Percentiles rank a stretch among this genome's conserved stretches.
Evolutionary conservation across 1,140 invertebrate genomes (phyloP).

Genomic region (Drosophila simulans): DNA sequence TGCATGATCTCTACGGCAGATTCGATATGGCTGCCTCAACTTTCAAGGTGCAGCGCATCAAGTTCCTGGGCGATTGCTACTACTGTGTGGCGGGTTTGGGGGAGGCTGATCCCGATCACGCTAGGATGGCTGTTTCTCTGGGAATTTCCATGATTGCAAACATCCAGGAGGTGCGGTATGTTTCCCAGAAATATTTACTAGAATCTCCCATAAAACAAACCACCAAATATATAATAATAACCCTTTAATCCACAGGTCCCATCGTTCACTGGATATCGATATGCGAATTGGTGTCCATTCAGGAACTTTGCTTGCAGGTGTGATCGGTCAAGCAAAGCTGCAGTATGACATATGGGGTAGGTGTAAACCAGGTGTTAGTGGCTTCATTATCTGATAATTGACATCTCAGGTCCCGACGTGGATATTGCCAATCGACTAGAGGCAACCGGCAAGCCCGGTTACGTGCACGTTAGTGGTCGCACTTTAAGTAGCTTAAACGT

Average conservation of each 20-base stretch:
- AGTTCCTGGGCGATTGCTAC: slow-evolving; percentile 97
- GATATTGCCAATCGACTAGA: slow-evolving; percentile 98
- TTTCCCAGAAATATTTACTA: background rate
- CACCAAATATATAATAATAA: too few relatives aligned
- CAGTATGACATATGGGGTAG: slow-evolving; percentile 98
- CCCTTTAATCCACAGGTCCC: slow-evolving; percentile 85
- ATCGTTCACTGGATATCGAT: slow-evolving; percentile 92
- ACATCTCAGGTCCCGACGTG: slow-evolving; percentile 88
- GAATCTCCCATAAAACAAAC: background rate
- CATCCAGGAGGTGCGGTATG: slow-evolving; percentile 89
- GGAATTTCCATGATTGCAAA: slow-evolving; percentile 96
- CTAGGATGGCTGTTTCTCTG: slow-evolving; percentile 93
- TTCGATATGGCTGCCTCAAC: slow-evolving; percentile 95
- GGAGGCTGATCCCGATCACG: slow-evolving; percentile 89
- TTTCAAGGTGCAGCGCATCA: slow-evolving; percentile 91
- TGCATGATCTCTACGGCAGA: slow-evolving; percentile 96
- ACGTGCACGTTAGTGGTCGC: slow-evolving; percentile 85
- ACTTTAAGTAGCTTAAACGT: background rate
- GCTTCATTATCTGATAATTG: background rate
- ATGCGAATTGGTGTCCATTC: slow-evolving; percentile 98
- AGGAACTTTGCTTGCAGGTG: slow-evolving; percentile 94
- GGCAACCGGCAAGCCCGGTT: slow-evolving; percentile 94
- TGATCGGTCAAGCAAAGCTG: slow-evolving; percentile 96
- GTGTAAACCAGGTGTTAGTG: background rate
- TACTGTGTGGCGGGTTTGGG: slow-evolving; percentile 95